phyloP scores from a whole-genome alignment of 2,797 vertebrate species.

The Diglossa cyanea region DNA sequence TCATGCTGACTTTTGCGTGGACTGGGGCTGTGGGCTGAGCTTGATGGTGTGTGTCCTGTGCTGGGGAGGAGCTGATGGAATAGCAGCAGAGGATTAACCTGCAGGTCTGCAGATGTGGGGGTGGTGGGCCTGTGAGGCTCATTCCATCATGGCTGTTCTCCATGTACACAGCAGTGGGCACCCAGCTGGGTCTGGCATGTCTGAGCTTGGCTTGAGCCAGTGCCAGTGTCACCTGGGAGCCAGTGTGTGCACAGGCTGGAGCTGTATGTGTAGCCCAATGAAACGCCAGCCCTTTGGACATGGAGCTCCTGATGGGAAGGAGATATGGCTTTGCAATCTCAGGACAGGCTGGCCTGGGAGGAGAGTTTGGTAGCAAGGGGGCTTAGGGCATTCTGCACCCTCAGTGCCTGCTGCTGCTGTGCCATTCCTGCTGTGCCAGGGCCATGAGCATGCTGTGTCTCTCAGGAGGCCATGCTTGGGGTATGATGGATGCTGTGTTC shows the following conservation, averaged over 20 bases:
- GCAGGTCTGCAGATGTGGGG: not conserved
- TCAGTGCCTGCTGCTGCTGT: not conserved
- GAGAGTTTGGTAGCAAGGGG: not conserved
- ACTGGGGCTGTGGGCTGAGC: not conserved
- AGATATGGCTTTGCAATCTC: not conserved
- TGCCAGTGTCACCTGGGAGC: accelerated
- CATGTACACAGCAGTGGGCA: accelerated
- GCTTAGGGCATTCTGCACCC: not conserved
- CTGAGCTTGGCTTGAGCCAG: not conserved
- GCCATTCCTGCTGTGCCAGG: accelerated
- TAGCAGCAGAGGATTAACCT: not conserved
- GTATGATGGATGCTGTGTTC: conserved; percentile 2
- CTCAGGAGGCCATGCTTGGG: not conserved
- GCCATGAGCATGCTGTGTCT: not conserved
- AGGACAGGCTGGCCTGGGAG: not conserved
- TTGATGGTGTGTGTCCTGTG: not conserved
- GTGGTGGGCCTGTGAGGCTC: not conserved
- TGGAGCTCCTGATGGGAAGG: not conserved
- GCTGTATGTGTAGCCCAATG: not conserved
- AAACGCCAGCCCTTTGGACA: not conserved
- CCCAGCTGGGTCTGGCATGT: not conserved
- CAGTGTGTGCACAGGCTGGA: accelerated
- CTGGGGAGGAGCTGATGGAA: not conserved
- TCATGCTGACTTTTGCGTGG: not conserved
- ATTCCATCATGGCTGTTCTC: not conserved